Base-by-base conservation (phyloP, 2,888 invertebrate genomes). In the Periphyllus acericola region DNA sequence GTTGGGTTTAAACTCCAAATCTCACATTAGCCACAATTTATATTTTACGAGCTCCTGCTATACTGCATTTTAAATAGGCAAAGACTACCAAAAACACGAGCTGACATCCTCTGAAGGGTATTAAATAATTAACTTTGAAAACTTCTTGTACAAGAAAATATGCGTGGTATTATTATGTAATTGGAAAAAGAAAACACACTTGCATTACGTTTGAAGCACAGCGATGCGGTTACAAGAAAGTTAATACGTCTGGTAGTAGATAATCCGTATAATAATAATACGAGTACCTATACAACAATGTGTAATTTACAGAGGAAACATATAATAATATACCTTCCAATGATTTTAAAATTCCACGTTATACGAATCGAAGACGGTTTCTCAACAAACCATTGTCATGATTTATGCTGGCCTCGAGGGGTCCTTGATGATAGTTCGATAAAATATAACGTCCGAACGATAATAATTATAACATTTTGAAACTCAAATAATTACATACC, bases 391-490 rank as follows among this genome's bases (percentile, higher is more conserved):
- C 40, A 40, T 66, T 19, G 60, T 66, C 40, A 80, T 80, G 66
- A 80, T 36, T 80, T 80, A 80, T 80, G 25, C 36, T 25, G 36
- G 36, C 60, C 36, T 17, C n/a, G n/a, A n/a, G 25, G n/a, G 19
- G 80, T 36, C 6, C 34, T 36, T n/a, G 4, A 40, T n/a, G 36
- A 40, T 8, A 19, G n/a, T 34, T 36, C 14, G 4, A 36, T 66
- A 36, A 9, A 34, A 80, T 36, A 66, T 29, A 66, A 66, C 17
- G 19, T 80, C 36, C n/a, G 36, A 34, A 80, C 5, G 80, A 29
- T 66, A 17, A 80, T 80, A 80, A 80, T 66, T 66, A 80, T 66
- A 36, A 80, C 19, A n/a, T 80, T 6, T 36, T n/a, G 80, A 34
- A 40, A 80, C 40, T 79, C 36, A 36, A 66, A 80, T 80, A 66